Percentiles rank a stretch among this genome's conserved stretches.
phyloP scores from a whole-genome alignment of 2,113 vertebrate genomes.

The Hippocampus barbouri region DNA sequence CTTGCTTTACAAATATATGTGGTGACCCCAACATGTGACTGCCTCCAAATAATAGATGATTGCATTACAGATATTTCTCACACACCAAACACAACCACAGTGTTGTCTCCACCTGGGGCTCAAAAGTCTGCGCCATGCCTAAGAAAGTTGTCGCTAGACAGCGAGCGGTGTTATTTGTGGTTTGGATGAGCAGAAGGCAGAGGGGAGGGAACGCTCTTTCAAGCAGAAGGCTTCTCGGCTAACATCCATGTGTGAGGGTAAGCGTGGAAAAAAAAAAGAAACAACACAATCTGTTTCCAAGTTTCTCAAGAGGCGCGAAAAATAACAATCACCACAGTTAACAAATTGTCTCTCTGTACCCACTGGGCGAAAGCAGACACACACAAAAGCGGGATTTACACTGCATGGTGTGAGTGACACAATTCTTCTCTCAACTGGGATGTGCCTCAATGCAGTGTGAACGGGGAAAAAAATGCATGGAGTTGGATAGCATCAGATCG shows the following conservation, averaged over 20 bases:
- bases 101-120: constrained; percentile 39
- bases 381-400: neutral
- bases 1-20: constrained; percentile 33
- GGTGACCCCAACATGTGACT: constrained; percentile 32
- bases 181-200: constrained; percentile 54
- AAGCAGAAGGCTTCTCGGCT: constrained; percentile 54
- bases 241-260: constrained; percentile 57
- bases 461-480: too few species aligned
- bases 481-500: too few species aligned
- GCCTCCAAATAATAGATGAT: constrained; percentile 43
- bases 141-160: constrained; percentile 50
- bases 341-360: constrained; percentile 44
- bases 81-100: neutral
- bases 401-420: neutral
- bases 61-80: constrained; percentile 7
- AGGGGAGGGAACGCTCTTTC: constrained; percentile 36
- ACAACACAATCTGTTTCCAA: constrained; percentile 62
- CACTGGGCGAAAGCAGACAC: neutral
- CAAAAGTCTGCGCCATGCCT: neutral
- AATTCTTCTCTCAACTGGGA: neutral
- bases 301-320: constrained; percentile 40
- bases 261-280: constrained; percentile 34
- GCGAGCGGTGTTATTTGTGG: constrained; percentile 36
- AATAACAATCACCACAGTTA: constrained; percentile 20
- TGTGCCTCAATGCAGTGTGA: neutral